Evolutionary conservation across 2,888 invertebrate species (phyloP).

Genomic region (Acronicta alni): DNA sequence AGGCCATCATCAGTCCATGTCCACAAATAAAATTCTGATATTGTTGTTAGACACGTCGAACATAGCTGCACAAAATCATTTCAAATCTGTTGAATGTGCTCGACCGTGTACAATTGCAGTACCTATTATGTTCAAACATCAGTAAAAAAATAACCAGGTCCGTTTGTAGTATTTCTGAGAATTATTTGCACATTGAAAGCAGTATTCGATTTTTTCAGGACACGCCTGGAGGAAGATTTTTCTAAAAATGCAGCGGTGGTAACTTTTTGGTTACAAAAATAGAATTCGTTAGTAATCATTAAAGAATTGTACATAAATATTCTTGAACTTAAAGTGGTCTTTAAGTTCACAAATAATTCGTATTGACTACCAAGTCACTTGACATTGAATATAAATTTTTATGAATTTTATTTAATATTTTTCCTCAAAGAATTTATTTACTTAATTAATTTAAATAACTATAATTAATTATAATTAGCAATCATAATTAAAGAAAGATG

Average conservation of each 20-base stretch:
- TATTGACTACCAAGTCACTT: too few species aligned
- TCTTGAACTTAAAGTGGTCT: too few species aligned
- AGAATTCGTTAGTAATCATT: too few species aligned
- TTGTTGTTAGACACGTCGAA: constrained; percentile 15
- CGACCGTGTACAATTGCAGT: constrained; percentile 22
- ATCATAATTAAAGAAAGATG: too few species aligned
- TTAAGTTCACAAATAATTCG: too few species aligned
- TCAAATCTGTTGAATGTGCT: constrained; percentile 21
- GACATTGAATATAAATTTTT: too few species aligned
- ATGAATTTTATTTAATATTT: too few species aligned
- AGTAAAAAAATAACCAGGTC: neutral
- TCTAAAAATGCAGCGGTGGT: neutral
- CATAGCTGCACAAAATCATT: constrained; percentile 12
- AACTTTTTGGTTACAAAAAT: neutral
- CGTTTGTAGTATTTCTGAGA: constrained; percentile 1
- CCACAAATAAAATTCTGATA: constrained; percentile 19
- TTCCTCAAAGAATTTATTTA: too few species aligned
- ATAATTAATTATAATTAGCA: too few species aligned
- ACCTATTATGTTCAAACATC: constrained; percentile 3
- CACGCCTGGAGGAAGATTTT: neutral
- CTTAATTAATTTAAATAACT: too few species aligned
- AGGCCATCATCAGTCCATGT: constrained; percentile 7
- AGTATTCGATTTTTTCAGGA: neutral
- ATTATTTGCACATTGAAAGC: neutral
- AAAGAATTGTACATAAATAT: too few species aligned